phyloP scores from a whole-genome alignment of 2,113 vertebrate species.

The Lamprotornis superbus region DNA sequence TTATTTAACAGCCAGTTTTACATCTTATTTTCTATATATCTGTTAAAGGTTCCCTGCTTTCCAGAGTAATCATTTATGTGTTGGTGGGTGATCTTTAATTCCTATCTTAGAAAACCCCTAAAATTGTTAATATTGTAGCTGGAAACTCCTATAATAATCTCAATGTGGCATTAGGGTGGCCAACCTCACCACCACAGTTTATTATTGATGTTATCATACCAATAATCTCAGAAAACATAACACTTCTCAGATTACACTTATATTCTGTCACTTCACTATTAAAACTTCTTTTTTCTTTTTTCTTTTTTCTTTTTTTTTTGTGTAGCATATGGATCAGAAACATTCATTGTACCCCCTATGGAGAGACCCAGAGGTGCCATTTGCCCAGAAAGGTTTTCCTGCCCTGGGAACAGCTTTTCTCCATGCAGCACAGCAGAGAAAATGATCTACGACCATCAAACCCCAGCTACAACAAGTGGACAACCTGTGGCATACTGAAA shows the following conservation, averaged over 20 bases:
- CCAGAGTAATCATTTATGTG: neutral
- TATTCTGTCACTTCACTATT: neutral
- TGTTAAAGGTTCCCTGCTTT: neutral
- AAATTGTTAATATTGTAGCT: neutral
- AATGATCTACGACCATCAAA: neutral
- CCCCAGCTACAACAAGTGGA: neutral
- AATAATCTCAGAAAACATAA: neutral
- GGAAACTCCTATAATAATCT: neutral
- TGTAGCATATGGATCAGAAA: neutral
- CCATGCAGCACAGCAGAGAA: neutral
- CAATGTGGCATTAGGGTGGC: neutral
- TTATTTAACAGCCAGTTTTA: neutral
- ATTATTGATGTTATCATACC: neutral
- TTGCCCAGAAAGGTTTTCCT: neutral
- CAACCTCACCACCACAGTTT: neutral
- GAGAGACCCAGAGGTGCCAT: neutral
- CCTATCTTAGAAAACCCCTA: neutral
- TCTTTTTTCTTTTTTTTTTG: neutral
- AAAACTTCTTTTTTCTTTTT: neutral
- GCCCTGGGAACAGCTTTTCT: neutral
- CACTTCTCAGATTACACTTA: neutral
- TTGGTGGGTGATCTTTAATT: neutral
- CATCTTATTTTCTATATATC: neutral
- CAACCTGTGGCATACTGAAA: slow-evolving; percentile 35
- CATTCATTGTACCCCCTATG: neutral